Evolutionary conservation across 2,113 vertebrate genomes (phyloP).

Genomic region (Cephalophus harveyi): DNA sequence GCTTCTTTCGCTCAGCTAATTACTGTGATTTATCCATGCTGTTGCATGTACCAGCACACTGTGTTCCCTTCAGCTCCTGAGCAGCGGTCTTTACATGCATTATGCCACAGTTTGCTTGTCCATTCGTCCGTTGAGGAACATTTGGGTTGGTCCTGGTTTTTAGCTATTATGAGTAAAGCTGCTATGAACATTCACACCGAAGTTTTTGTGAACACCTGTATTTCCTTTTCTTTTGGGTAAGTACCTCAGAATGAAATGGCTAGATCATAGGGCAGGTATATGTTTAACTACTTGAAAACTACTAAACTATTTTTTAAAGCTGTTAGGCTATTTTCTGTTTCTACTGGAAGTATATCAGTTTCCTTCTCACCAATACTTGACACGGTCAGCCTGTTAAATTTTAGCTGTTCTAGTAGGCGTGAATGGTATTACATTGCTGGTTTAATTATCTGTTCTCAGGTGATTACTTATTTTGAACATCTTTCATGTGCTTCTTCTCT

Average conservation of each 20-base stretch:
- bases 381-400: neutral
- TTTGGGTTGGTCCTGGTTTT: neutral
- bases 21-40: neutral
- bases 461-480: neutral
- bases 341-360: neutral
- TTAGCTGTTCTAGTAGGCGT: neutral
- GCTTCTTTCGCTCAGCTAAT: neutral
- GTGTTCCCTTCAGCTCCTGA: neutral
- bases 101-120: neutral
- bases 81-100: neutral
- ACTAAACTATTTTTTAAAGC: neutral
- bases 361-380: neutral
- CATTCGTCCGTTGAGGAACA: neutral
- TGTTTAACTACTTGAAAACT: neutral
- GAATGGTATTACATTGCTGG: neutral
- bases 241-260: neutral
- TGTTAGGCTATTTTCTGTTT: neutral
- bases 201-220: neutral
- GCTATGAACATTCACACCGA: neutral
- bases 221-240: neutral
- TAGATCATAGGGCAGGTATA: neutral
- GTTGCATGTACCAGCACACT: too few relatives aligned
- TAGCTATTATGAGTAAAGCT: neutral
- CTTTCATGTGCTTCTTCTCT: neutral
- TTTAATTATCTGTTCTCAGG: neutral